Conservation (phyloP, 2,113 vertebrate genomes). For the Salvator merianae region DNA sequence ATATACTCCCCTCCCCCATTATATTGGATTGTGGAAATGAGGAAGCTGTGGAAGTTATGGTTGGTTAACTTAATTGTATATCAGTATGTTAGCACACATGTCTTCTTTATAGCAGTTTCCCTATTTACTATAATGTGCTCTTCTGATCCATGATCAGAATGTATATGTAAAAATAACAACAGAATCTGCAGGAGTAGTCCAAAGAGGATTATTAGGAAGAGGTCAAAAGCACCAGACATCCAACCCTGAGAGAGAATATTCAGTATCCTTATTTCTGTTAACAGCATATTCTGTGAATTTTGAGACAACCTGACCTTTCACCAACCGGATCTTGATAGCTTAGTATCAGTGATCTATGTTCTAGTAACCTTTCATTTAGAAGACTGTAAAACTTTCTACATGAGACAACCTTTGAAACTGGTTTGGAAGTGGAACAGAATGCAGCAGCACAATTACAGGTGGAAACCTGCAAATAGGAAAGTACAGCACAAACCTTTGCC, state of each 20-base stretch:
- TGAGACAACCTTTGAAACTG: too few relatives aligned
- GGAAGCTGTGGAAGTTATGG: background rate
- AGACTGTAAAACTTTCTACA: too few relatives aligned
- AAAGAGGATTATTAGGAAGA: constrained; percentile 16
- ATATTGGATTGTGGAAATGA: background rate
- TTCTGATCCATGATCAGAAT: background rate
- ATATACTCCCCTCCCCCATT: background rate
- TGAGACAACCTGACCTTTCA: background rate
- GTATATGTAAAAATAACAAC: constrained; percentile 14
- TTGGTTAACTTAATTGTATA: background rate
- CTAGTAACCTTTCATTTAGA: too few relatives aligned
- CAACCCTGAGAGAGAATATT: background rate
- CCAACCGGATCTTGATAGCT: too few relatives aligned
- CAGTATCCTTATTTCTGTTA: constrained; percentile 5
- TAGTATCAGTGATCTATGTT: too few relatives aligned
- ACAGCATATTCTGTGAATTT: background rate
- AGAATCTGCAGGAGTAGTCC: constrained; percentile 1
- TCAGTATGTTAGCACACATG: background rate
- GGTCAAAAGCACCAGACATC: background rate
- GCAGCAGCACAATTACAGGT: too few relatives aligned
- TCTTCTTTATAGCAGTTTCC: background rate
- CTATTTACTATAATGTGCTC: background rate
- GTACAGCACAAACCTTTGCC: too few relatives aligned
- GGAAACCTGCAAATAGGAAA: too few relatives aligned
- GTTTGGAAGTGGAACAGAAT: too few relatives aligned